Conservation (phyloP, 2,113 vertebrate genomes). For the Corythaixoides concolor region DNA sequence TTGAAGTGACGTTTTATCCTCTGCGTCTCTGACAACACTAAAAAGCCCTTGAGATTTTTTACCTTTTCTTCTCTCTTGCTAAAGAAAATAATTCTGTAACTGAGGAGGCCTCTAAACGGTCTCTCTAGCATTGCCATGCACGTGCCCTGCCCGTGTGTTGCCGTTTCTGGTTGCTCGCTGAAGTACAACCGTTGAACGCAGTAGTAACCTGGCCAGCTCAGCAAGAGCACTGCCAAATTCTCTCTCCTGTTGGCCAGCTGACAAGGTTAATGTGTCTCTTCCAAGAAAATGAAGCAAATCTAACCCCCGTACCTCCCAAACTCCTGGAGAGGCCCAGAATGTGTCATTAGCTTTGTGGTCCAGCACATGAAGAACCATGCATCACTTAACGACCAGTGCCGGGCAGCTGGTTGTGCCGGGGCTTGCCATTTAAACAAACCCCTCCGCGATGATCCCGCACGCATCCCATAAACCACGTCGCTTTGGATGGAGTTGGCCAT, state of each 20-base stretch:
- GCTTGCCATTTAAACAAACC: background rate
- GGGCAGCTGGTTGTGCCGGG: background rate
- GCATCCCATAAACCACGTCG: background rate
- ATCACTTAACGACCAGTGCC: background rate
- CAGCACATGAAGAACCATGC: background rate
- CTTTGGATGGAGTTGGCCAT: background rate
- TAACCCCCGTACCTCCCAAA: background rate
- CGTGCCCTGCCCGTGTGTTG: background rate
- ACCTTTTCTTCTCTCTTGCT: background rate
- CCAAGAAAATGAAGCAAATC: conserved; percentile 42
- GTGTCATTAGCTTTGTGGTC: background rate
- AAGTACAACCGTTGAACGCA: background rate
- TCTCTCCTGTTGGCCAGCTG: conserved; percentile 2
- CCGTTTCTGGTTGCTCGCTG: conserved; percentile 24
- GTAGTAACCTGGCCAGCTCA: conserved; percentile 12
- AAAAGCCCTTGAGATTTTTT: background rate
- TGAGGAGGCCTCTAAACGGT: background rate
- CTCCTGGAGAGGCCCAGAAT: background rate
- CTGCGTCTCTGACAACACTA: background rate
- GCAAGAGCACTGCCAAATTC: conserved; percentile 17
- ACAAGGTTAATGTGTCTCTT: conserved; percentile 50
- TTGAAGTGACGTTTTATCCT: background rate
- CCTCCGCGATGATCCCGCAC: background rate
- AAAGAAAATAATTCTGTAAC: background rate
- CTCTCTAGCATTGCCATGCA: fast-evolving